phyloP scores from a whole-genome alignment of 2,888 invertebrate species.

The Diaphora mendica region DNA sequence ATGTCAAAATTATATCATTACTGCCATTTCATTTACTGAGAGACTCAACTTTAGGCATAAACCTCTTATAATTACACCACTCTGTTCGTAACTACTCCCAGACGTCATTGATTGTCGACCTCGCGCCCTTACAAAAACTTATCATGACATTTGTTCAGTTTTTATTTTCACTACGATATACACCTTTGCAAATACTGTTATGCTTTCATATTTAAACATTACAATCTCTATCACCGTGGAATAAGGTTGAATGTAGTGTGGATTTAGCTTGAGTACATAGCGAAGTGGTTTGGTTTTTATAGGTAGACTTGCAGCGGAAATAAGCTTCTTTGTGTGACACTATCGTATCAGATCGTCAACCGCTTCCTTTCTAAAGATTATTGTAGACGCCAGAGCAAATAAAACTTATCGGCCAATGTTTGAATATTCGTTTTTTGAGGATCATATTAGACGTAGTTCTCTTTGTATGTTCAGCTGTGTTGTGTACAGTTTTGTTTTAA shows the following conservation, averaged over 20 bases:
- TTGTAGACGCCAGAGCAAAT: constrained; percentile 80
- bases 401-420: constrained; percentile 72
- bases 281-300: constrained; percentile 69
- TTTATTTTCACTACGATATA: constrained; percentile 82
- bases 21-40: neutral
- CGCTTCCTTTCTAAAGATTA: constrained; percentile 83
- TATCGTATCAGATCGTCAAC: constrained; percentile 81
- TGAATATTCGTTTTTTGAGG: constrained; percentile 51
- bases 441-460: constrained; percentile 29
- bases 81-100: constrained; percentile 61
- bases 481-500: constrained; percentile 22
- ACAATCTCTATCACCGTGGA: constrained; percentile 6
- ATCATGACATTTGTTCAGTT: constrained; percentile 84
- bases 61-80: constrained; percentile 36
- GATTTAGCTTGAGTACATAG: constrained; percentile 41
- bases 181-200: constrained; percentile 67
- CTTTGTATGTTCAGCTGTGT: constrained; percentile 47
- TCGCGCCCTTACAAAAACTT: constrained; percentile 84
- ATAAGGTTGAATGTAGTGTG: constrained; percentile 54
- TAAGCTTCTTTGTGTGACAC: constrained; percentile 85
- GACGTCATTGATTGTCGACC: constrained; percentile 77
- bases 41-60: constrained; percentile 52
- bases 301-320: constrained; percentile 79
- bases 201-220: constrained; percentile 17
- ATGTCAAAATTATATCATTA: neutral